Conservation (phyloP, 2,113 vertebrate genomes). For the Willisornis vidua region DNA sequence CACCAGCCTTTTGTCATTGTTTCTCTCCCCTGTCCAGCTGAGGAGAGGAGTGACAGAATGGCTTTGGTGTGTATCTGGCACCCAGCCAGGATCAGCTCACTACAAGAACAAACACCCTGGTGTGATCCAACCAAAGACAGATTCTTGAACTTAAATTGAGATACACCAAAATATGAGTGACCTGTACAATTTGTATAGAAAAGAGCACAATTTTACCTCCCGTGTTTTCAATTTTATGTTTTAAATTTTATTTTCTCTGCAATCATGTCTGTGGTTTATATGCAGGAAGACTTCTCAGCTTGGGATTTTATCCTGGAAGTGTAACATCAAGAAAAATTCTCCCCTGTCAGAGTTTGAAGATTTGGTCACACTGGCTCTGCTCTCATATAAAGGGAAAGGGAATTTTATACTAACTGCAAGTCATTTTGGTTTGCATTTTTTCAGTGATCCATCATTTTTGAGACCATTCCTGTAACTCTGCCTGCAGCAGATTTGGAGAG, state of each 20-base stretch:
- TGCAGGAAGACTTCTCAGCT: not conserved
- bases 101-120: not conserved
- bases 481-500: not conserved
- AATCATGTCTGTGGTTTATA: not conserved
- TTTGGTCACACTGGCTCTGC: not conserved
- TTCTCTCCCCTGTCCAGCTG: not conserved
- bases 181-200: not conserved
- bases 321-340: not conserved
- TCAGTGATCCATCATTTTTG: not conserved
- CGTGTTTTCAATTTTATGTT: not conserved
- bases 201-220: not conserved
- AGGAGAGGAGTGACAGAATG: not conserved
- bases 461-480: not conserved
- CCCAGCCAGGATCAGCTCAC: not conserved
- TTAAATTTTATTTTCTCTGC: not conserved
- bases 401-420: not conserved
- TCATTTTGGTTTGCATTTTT: not conserved
- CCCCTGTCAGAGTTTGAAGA: not conserved
- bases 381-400: not conserved
- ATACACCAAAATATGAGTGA: not conserved
- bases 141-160: not conserved
- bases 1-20: not conserved
- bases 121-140: not conserved
- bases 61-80: not conserved
- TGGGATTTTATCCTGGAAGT: not conserved